Base-by-base conservation (phyloP, 2,113 vertebrate species). In the Heterotilapia buettikoferi region DNA sequence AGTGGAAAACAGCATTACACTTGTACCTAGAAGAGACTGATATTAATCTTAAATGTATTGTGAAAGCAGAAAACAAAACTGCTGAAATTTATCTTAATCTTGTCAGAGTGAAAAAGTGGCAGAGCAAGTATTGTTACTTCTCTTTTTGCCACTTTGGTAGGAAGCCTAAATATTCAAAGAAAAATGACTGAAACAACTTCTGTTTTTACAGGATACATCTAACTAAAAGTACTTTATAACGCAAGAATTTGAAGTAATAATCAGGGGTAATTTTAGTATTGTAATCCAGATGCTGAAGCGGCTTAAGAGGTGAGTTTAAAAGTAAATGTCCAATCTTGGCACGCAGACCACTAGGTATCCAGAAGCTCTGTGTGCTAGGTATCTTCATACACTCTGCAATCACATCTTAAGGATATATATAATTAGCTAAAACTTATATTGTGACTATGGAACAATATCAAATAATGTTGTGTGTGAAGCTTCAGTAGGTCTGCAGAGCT, bases 231-330 rank as follows among this genome's bases (percentile, higher is more conserved):
- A 31, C 40, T 50, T 76, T 50, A 76, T 76, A 31, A 31, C 0
- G 57, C 57, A 61, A 5, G 24, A 19, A 76, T 76, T 2, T 76
- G 13, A 76, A 76, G 43, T 76, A 76, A 12, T 19, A 50, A 47
- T 12, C 71, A 50, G 14, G 24, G 6, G 71, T 2, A 16, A 5
- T 73, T 73, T 45, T 45, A 45, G 21, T 18, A 45, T 19, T 76
- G 9, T 31, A 50, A 50, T 76, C 24, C 45, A 73, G 0, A 73
- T 24, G 0, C 21, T 26, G 38, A 26, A 45, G 40, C 9, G 0
- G 21, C 16, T 76, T 76, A 76, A 76, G 40, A 47, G 68, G 14
- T 47, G 24, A 47, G 6, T 76, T 45, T 76, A 76, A 29, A 47
- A 76, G 68, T 47, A 76, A 47, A 76, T 76, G 71, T 76, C 43